Evolutionary conservation across 2,113 vertebrate genomes (phyloP).

Genomic region (Rissa tridactyla): DNA sequence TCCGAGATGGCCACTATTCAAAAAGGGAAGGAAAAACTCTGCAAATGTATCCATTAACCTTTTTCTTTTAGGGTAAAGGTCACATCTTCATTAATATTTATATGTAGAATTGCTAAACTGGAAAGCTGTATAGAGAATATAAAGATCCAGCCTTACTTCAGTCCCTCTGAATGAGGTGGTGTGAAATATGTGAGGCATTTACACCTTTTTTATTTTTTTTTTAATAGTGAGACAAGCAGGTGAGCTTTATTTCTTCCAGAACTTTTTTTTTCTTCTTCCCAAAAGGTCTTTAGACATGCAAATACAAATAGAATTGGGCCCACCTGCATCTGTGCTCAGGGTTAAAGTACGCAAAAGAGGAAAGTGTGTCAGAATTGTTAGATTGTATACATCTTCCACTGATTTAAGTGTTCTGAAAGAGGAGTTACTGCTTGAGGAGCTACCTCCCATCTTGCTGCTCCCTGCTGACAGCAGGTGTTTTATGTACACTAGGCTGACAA

Average conservation of each 20-base stretch:
- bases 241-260: not conserved
- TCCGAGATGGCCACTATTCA: conserved; percentile 36
- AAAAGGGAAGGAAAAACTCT: conserved; percentile 29
- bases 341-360: not conserved
- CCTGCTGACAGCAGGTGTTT: conserved; percentile 57
- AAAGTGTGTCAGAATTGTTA: not conserved
- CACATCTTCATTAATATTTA: conserved; percentile 72
- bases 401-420: not conserved
- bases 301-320: not conserved
- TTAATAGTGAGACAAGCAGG: not conserved
- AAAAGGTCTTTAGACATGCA: not conserved
- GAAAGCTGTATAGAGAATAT: conserved; percentile 15
- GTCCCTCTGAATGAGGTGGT: not conserved
- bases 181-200: not conserved
- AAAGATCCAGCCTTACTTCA: conserved; percentile 10
- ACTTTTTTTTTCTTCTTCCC: not conserved
- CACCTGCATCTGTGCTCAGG: not conserved
- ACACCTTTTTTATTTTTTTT: not conserved
- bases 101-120: conserved; percentile 51
- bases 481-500: conserved; percentile 16
- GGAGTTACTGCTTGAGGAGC: not conserved
- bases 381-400: not conserved
- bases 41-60: conserved; percentile 72
- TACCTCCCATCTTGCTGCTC: not conserved
- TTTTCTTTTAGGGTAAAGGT: conserved; percentile 67